phyloP scores from a whole-genome alignment of 2,797 vertebrate genomes.

The Acridotheres tristis region DNA sequence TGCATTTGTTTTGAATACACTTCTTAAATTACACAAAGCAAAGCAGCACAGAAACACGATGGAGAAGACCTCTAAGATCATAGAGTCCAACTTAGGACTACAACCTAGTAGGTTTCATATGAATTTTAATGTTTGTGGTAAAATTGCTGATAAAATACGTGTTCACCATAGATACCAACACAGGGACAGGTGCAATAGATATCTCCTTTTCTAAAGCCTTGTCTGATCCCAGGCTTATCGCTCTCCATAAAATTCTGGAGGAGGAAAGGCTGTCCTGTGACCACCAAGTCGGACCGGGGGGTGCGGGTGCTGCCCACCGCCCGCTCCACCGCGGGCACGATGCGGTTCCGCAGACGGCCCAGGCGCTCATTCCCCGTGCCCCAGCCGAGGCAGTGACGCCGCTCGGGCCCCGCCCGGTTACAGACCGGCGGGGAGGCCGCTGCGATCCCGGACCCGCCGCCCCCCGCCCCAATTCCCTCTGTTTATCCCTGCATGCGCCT shows the following conservation, averaged over 20 bases:
- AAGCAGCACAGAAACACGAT: neutral
- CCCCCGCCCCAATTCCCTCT: neutral
- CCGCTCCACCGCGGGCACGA: neutral
- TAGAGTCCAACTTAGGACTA: neutral
- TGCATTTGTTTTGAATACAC: neutral
- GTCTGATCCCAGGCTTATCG: neutral
- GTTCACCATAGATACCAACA: rapidly evolving
- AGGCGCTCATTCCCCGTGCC: neutral
- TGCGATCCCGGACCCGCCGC: rapidly evolving
- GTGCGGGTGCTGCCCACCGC: neutral
- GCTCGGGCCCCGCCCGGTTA: neutral
- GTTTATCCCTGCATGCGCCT: slow-evolving; percentile 54
- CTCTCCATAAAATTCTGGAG: neutral
- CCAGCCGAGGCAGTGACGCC: neutral
- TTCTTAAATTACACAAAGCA: neutral
- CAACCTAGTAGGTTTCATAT: neutral
- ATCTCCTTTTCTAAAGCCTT: neutral
- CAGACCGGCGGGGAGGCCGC: rapidly evolving
- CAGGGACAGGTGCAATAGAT: neutral
- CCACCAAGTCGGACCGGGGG: rapidly evolving
- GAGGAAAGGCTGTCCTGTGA: neutral
- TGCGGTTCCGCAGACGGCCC: neutral
- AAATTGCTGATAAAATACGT: neutral
- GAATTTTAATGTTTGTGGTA: neutral
- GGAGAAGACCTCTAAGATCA: neutral